phyloP scores from a whole-genome alignment of 2,888 invertebrate species.

The Trypoxylon attenuatum region DNA sequence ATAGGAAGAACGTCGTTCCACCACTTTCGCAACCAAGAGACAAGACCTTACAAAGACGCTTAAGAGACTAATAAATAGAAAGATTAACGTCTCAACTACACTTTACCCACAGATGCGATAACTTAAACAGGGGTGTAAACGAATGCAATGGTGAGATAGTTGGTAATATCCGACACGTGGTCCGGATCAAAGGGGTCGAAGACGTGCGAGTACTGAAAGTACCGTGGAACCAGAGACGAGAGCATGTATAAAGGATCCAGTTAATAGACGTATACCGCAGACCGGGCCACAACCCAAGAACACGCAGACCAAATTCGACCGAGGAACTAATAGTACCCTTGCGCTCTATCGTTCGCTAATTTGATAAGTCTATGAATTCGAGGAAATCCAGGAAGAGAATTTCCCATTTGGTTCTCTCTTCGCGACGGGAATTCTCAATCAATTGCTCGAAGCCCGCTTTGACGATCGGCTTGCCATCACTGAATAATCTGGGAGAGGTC shows the following conservation, averaged over 20 bases:
- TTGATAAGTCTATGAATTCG: neutral
- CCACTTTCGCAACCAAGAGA: too few relatives aligned
- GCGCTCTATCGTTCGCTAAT: neutral
- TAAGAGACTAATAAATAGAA: neutral
- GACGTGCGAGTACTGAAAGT: neutral
- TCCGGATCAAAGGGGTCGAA: neutral
- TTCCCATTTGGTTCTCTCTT: too few relatives aligned
- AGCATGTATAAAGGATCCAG: neutral
- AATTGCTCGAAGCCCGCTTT: too few relatives aligned
- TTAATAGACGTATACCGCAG: neutral
- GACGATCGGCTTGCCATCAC: too few relatives aligned
- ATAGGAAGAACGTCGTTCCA: too few relatives aligned
- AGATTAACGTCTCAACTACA: neutral
- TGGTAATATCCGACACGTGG: neutral
- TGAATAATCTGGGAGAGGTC: too few relatives aligned
- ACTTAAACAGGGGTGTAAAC: neutral
- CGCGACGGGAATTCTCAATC: too few relatives aligned
- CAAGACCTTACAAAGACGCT: neutral
- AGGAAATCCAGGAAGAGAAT: neutral
- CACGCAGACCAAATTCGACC: constrained; percentile 21
- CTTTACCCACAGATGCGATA: neutral
- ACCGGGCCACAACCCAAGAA: constrained; percentile 26
- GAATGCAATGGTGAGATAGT: neutral
- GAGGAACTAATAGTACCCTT: constrained; percentile 1
- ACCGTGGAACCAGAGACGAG: neutral